Evolutionary conservation across 2,888 invertebrate genomes (phyloP), one percentile per base, ranked within the genome.

Genomic region (Argynnis bischoffii): DNA sequence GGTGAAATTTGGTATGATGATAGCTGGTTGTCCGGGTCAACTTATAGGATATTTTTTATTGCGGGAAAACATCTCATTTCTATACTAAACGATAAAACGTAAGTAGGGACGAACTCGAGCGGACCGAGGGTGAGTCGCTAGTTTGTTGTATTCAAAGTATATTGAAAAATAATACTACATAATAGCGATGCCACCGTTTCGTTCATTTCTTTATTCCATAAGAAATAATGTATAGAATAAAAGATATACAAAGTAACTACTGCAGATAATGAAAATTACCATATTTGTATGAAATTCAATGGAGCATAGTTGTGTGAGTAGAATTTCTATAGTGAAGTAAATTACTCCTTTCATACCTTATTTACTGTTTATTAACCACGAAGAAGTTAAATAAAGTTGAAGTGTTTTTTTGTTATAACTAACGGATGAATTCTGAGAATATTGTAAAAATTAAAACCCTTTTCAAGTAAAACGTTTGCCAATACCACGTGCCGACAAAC

Each of bases 401-500:
- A 77, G 72, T 69, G 50, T 71, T 76, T 53, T 69, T 61, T 69
- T 64, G 71, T 66, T 59, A 68, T 61, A 77, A 72, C 26, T 4
- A 77, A 75, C 75, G 68, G 35, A 71, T 73, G 69, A 77, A 78
- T 90, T 88, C 89, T 74, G 41, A 78, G 89, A 88, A 88, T 55
- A 67, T 68, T 75, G 74, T 76, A 76, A 75, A 75, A 67, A 76
- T 74, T 70, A 74, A 80, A 88, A 81, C 85, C 88, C 85, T 85
- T 90, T 87, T 84, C 71, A 76, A 79, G 79, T 78, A 72, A 77
- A 81, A 81, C 81, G 78, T 69, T 71, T 63, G 55, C 63, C 67
- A 69, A 71, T 76, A 81, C 83, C 89, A 87, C 89, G 89, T 85
- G 90, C 87, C 88, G 87, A 87, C 89, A 89, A 88, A 86, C 78